Conservation (phyloP, 2,113 vertebrate species). For the Daphoenositta chrysoptera region DNA sequence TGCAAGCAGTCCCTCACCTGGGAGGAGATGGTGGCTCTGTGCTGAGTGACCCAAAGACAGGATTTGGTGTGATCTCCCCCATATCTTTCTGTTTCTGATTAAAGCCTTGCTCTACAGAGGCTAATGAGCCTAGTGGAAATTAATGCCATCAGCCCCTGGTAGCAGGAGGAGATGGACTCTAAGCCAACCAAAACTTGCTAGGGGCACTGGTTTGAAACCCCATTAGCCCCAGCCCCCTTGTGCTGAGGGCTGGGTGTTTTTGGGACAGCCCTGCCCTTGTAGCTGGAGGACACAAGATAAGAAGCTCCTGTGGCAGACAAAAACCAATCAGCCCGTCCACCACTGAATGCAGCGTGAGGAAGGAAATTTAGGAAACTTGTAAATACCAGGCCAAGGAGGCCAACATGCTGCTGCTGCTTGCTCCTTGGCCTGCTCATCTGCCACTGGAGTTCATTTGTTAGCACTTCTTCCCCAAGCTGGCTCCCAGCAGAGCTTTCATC, state of each 20-base stretch:
- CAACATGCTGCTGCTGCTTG: accelerated
- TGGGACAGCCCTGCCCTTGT: not conserved
- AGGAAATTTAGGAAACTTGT: not conserved
- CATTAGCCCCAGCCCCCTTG: not conserved
- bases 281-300: not conserved
- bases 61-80: not conserved
- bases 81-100: not conserved
- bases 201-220: not conserved
- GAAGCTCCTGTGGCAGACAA: not conserved
- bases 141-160: not conserved
- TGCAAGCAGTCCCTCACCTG: not conserved
- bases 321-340: accelerated
- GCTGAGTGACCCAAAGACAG: not conserved
- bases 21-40: not conserved
- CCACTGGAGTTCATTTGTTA: not conserved
- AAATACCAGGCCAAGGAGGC: not conserved
- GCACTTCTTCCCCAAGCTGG: not conserved
- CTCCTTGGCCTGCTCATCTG: not conserved
- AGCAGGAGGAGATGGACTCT: not conserved
- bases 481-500: not conserved
- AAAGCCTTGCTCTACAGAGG: not conserved
- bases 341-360: accelerated
- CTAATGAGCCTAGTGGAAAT: not conserved
- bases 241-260: not conserved
- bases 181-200: not conserved